Evolutionary conservation across 2,888 invertebrate genomes (phyloP).

Genomic region (Caenorhabditis sulstoni): DNA sequence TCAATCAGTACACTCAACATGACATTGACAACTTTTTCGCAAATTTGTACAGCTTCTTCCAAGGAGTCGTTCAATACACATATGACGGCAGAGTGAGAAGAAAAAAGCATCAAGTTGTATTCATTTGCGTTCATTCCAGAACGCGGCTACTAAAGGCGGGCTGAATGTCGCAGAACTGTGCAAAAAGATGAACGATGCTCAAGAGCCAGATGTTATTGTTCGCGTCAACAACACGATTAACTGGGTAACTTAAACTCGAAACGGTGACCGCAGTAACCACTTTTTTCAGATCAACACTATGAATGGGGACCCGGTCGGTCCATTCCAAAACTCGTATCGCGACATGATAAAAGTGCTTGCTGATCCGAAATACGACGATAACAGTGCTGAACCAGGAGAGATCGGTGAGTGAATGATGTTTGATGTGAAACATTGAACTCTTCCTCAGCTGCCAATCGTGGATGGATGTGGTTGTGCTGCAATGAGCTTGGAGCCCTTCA

Average conservation of each 20-base stretch:
- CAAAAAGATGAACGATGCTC: constrained; percentile 56
- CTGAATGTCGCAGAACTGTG: constrained; percentile 59
- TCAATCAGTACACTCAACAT: constrained; percentile 53
- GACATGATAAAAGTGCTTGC: constrained; percentile 55
- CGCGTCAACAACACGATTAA: constrained; percentile 63
- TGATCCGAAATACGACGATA: constrained; percentile 46
- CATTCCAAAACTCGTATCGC: constrained; percentile 63
- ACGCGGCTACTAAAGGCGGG: constrained; percentile 51
- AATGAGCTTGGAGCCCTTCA: constrained; percentile 74
- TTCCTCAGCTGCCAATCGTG: constrained; percentile 62
- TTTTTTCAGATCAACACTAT: constrained; percentile 52
- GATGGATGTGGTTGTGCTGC: constrained; percentile 76
- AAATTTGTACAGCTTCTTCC: constrained; percentile 66
- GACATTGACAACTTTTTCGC: constrained; percentile 74
- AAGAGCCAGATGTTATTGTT: constrained; percentile 48
- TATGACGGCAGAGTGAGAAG: constrained; percentile 68
- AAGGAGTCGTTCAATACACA: constrained; percentile 70
- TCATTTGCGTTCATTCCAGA: constrained; percentile 41
- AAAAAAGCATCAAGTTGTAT: not conserved
- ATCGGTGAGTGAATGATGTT: constrained; percentile 26
- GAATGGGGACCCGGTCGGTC: constrained; percentile 50
- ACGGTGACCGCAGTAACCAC: not conserved
- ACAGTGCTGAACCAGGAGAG: constrained; percentile 42
- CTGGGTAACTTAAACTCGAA: constrained; percentile 58
- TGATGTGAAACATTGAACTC: not conserved